These are phyloP conservation scores for Platynereis dumerilii DNA, from an alignment of 2,888 invertebrate genomes.

Conservation along the genomic window DNA sequence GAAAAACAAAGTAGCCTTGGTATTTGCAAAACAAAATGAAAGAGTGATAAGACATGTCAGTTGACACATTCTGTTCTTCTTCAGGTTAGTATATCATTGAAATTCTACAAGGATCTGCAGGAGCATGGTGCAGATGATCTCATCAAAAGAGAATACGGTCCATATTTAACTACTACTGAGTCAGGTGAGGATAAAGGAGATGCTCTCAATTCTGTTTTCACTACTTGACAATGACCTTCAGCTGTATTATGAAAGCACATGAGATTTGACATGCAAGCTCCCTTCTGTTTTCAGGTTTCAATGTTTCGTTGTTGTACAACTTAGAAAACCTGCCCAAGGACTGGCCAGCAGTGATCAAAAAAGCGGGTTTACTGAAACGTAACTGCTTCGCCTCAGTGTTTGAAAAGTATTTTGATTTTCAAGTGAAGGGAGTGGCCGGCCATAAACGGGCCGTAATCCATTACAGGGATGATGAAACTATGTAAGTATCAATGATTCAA, in stretches of 20 bases:
- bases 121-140: slow-evolving; percentile 98
- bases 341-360: slow-evolving; percentile 88
- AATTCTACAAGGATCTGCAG: slow-evolving; percentile 97
- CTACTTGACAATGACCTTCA: neutral
- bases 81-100: slow-evolving; percentile 96
- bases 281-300: slow-evolving; percentile 77
- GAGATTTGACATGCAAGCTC: no score
- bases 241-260: no score
- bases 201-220: neutral
- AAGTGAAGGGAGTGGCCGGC: slow-evolving; percentile 88
- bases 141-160: slow-evolving; percentile 89
- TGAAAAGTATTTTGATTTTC: slow-evolving; percentile 99
- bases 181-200: slow-evolving; percentile 70
- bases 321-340: slow-evolving; percentile 89
- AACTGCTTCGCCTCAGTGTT: slow-evolving; percentile 99
- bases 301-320: slow-evolving; percentile 91
- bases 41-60: no score
- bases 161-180: slow-evolving; percentile 82
- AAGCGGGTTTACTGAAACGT: slow-evolving; percentile 91
- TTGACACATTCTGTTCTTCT: no score
- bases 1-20: no score
- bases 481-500: slow-evolving; percentile 71
- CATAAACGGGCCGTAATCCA: slow-evolving; percentile 96
- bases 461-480: slow-evolving; percentile 97
- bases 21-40: no score